Evolutionary conservation across 1,140 invertebrate species (phyloP), one percentile per base, ranked within the genome.

Genomic region (Hesperophylax magnus): DNA sequence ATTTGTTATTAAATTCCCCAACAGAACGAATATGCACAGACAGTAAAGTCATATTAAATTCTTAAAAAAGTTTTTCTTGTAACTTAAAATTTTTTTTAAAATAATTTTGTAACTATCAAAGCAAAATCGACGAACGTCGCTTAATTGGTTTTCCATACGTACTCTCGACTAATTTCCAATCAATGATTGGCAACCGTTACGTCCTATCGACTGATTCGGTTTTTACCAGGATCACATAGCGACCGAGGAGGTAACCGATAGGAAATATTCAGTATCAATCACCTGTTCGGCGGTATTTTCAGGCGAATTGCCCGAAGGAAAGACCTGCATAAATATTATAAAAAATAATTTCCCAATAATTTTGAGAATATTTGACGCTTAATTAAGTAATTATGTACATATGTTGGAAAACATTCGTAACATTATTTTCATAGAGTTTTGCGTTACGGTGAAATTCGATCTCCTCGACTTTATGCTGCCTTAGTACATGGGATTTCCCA

Each of bases 141-240:
- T 39, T 39, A 60, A 72, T 80, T 80, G 79, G 71, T 80, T 80
- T 80, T 60, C 71, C 4, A 65, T 53, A 39, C 34, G 34, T 39
- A 5, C 34, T 39, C 34, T 15, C 39, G 2, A 52, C 39, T 53
- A 53, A 72, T 72, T 54, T 54, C 69, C 75, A 65, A 84, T 84
- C 82, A 79, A 84, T 84, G 82, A 81, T 81, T 84, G 82, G 79
- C 78, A 39, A 81, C 77, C 80, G 82, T 84, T 84, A 84, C 80
- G 79, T 84, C 78, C 82, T 82, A 84, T 84, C 82, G 82, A 84
- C 82, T 84, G 82, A 84, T 84, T 84, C 80, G 82, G 82, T 81
- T 84, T 84, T 81, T 75, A 82, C 80, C 67, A 84, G 82, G 82
- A 82, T 31, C 54, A 60, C 82, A 84, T 77, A 27, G 56, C 17